A percentile compares a stretch with the other conserved stretches of the same genome.
Evolutionary conservation across 2,113 vertebrate species (phyloP).

Genomic region (Arizona elegans): DNA sequence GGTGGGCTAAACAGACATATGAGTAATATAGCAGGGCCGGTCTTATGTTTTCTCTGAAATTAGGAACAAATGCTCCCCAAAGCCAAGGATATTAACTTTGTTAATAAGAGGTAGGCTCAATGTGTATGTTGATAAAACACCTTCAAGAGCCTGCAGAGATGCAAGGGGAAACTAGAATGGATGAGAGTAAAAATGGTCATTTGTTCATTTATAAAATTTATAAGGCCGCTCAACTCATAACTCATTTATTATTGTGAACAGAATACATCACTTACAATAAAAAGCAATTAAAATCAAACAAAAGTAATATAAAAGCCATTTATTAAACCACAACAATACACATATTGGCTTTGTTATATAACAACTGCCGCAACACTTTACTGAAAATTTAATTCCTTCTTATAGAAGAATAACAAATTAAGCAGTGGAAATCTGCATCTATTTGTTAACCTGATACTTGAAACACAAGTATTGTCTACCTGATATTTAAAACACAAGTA

Average conservation of each 20-base stretch:
- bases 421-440: neutral
- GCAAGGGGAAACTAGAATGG: neutral
- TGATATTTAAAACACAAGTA: neutral
- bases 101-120: neutral
- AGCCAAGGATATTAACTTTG: neutral
- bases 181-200: neutral
- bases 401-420: neutral
- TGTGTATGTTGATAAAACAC: neutral
- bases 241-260: neutral
- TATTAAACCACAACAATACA: neutral
- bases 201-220: neutral
- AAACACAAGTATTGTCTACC: neutral
- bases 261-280: neutral
- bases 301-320: neutral
- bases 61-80: neutral
- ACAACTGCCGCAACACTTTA: neutral
- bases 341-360: neutral
- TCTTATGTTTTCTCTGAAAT: neutral
- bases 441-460: neutral
- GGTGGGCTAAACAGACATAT: neutral
- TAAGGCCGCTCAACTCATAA: neutral
- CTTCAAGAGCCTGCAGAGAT: neutral
- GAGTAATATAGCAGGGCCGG: neutral
- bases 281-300: neutral
- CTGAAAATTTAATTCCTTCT: neutral